Evolutionary conservation across 23 tunicate genomes (phyloP), one percentile per base, ranked within the genome.

Genomic region (Diplosoma virens): DNA sequence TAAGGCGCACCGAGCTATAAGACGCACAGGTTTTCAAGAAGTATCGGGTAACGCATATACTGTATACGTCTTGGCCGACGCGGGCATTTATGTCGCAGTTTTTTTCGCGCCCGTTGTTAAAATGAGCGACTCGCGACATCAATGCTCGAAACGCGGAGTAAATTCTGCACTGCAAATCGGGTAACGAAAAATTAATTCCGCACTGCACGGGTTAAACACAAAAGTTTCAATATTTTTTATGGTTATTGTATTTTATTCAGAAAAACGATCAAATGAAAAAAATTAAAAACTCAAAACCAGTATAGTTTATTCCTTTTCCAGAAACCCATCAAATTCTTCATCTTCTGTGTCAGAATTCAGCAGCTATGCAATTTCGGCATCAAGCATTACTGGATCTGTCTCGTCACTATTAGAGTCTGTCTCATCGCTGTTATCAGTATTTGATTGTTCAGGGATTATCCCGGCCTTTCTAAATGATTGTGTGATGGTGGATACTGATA

Each of bases 301-400:
- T 65, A 64, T 27, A 66, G 76, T 78, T 65, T 78, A 78, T 64
- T 64, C 83, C 74, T 66, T 61, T 17, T 64, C 83, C 74, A 66
- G 83, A 55, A 59, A 59, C 20, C 78, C 78, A 48, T 72, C 61
- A 72, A 72, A 72, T 48, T 72, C 78, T 72, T 72, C 61, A 72
- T 72, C 78, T 72, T 72, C 61, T 47, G 61, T 72, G 78, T 72
- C 80, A 48, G 80, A 75, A 75, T 75, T 75, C 80, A 75, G 47
- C 80, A 75, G 80, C 58, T 75, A 68, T 75, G 80, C 80, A 68
- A 75, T 75, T 75, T 75, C 67, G 80, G 30, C 80, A 75, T 75
- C 80, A 75, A 75, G 68, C 80, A 75, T 75, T 75, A 30, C 80
- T 58, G 80, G 80, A 75, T 75, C 68, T 56, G 68, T 75, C 80